Evolutionary conservation across 2,113 vertebrate species (phyloP).

Genomic region (Oenanthe melanoleuca): DNA sequence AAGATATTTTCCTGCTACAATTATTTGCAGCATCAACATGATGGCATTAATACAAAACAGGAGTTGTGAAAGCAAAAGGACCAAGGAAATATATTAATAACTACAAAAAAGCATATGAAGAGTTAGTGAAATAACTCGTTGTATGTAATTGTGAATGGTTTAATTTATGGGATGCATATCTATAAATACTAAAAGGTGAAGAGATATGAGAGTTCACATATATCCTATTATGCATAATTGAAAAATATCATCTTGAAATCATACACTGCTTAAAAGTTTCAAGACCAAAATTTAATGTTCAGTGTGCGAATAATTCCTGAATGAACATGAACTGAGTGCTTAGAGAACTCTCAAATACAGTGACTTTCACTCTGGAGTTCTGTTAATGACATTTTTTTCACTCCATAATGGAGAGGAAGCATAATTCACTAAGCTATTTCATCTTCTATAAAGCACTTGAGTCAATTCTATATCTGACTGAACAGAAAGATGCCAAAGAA

Average conservation of each 20-base stretch:
- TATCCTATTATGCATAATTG: background rate
- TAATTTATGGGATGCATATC: background rate
- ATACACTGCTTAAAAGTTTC: slow-evolving; percentile 21
- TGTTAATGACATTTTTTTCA: slow-evolving; percentile 12
- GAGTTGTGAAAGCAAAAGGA: background rate
- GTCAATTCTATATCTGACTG: slow-evolving; percentile 2
- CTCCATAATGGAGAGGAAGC: slow-evolving; percentile 19
- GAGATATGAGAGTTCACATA: background rate
- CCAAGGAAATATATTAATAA: background rate
- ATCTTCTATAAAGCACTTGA: background rate
- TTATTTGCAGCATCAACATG: background rate
- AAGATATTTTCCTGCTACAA: background rate
- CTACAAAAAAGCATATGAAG: background rate
- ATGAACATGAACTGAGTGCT: slow-evolving; percentile 3
- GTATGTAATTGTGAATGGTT: background rate
- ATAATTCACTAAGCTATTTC: background rate
- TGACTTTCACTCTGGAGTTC: slow-evolving; percentile 32
- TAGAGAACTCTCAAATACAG: background rate
- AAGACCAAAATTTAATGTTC: slow-evolving; percentile 42
- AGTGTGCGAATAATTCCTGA: slow-evolving; percentile 22
- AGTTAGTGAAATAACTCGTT: background rate
- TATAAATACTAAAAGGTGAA: slow-evolving; percentile 8
- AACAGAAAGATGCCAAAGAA: slow-evolving; percentile 45
- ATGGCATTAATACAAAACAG: background rate
- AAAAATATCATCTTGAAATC: slow-evolving; percentile 46